Base-by-base conservation (phyloP, 30 jellyfish, hydroid and myxozoan species). In the Calvadosia cruxmelitensis region DNA sequence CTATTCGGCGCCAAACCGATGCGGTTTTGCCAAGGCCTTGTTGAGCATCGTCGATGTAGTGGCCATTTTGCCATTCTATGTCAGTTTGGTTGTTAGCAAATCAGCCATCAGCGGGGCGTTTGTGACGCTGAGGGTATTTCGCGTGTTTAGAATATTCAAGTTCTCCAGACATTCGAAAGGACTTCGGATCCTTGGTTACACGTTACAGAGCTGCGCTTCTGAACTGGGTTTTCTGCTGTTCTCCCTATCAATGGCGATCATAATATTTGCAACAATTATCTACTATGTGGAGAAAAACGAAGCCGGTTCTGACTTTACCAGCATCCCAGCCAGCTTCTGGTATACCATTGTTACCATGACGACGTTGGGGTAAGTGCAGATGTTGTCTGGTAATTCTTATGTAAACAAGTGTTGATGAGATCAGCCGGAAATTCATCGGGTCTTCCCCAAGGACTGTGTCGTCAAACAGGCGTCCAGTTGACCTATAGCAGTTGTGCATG, bases 81-180 rank as follows among this genome's bases (percentile, higher is more conserved):
- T 86, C 52, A 81, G 94, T 42, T 70, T 79, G 29, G 78, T 79
- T 68, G 80, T 86, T 63, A 28, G 94, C 25, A 86, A 86, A 52
- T 70, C 78, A 27, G 68, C 92, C n/a, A 73, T 86, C 10, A 80
- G 96, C 50, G 96, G 96, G 20, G 96, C 93, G 0, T 86, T 86
- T 64, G 93, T 86, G 33, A 86, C 93, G 7, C 64, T 86, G 68
- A 82, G 96, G 31, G 96, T 86, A 12, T 86, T 86, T 53, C 93
- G 96, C 77, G 96, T 86, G 31, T 86, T 86, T 66, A 84, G 96
- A 49, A 85, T 86, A 7, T 86, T 86, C 93, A 86, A 86, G 68
- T 86, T 86, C 74, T 79, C 94, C 33, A 74, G 96, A 66, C 96
- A 86, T 70, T 86, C 96, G 35, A 86, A 86, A 64, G 96, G 96